Evolutionary conservation across 2,888 invertebrate genomes (phyloP).

Genomic region (Rhogogaster chlorosoma): DNA sequence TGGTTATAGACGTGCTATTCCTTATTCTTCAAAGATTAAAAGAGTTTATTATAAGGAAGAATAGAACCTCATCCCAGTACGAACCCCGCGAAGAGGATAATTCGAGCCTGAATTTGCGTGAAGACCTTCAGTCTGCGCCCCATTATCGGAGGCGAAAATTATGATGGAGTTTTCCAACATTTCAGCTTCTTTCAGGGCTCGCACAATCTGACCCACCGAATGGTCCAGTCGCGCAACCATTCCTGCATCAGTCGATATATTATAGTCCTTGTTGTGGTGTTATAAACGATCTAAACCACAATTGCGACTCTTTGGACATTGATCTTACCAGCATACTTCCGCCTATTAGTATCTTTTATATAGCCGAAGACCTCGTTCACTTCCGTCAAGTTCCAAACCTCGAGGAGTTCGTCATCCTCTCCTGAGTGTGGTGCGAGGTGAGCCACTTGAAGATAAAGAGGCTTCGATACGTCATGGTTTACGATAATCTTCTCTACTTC

Average conservation of each 20-base stretch:
- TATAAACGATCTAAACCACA: neutral
- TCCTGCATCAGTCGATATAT: conserved; percentile 74
- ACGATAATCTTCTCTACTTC: conserved; percentile 84
- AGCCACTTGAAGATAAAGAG: conserved; percentile 89
- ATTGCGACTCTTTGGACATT: neutral
- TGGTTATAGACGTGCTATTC: too few relatives aligned
- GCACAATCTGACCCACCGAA: conserved; percentile 80
- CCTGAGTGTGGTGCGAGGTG: conserved; percentile 91
- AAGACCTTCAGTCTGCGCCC: conserved; percentile 79
- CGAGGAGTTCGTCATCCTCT: conserved; percentile 84
- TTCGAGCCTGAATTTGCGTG: conserved; percentile 80
- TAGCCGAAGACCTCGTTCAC: conserved; percentile 85
- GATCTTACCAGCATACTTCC: conserved; percentile 85
- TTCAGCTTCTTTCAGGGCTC: conserved; percentile 77
- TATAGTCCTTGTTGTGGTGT: neutral
- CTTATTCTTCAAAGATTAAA: neutral
- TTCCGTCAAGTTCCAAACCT: conserved; percentile 83
- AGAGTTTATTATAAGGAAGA: neutral
- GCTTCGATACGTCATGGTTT: conserved; percentile 80
- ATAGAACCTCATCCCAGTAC: conserved; percentile 48
- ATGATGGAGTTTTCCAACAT: conserved; percentile 82
- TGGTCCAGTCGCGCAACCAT: conserved; percentile 83
- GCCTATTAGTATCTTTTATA: conserved; percentile 84
- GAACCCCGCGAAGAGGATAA: conserved; percentile 81
- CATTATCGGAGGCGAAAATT: conserved; percentile 83